A percentile compares a stretch with the other conserved stretches of the same genome.
These are phyloP conservation scores for Cariama cristata DNA, from an alignment of 2,113 vertebrate genomes.

Conservation along the genomic window DNA sequence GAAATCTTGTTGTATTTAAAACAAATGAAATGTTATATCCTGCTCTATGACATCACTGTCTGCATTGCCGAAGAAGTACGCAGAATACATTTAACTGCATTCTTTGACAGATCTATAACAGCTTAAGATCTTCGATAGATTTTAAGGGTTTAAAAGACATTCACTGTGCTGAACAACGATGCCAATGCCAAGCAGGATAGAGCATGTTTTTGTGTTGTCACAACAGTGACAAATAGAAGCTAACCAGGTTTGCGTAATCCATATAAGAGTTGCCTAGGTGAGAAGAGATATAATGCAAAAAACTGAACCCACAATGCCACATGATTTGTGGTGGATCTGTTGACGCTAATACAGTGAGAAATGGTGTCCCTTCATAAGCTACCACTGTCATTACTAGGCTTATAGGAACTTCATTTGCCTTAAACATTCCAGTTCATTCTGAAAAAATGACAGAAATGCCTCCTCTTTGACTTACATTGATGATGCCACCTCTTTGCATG, in stretches of 20 bases:
- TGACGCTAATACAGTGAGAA: background rate
- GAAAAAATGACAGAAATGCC: background rate
- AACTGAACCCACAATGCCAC: background rate
- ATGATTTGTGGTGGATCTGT: background rate
- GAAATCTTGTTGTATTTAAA: background rate
- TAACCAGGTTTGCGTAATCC: background rate
- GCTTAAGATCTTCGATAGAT: background rate
- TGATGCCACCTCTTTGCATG: background rate
- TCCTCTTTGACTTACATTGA: background rate
- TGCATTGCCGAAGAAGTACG: background rate
- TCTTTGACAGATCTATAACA: background rate
- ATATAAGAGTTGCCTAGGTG: background rate
- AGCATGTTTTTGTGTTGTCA: background rate
- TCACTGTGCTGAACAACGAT: background rate
- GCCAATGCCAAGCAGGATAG: background rate
- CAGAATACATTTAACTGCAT: background rate
- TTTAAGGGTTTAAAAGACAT: background rate
- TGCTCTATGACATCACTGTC: background rate
- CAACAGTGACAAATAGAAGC: background rate
- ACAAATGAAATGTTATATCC: background rate
- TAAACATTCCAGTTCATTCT: background rate
- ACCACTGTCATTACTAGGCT: background rate
- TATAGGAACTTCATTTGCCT: background rate
- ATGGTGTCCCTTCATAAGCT: accelerated
- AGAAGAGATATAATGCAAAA: background rate